These are phyloP conservation scores for Lophura nycthemera DNA, from an alignment of 2,113 vertebrate species.

Conservation along the genomic window DNA sequence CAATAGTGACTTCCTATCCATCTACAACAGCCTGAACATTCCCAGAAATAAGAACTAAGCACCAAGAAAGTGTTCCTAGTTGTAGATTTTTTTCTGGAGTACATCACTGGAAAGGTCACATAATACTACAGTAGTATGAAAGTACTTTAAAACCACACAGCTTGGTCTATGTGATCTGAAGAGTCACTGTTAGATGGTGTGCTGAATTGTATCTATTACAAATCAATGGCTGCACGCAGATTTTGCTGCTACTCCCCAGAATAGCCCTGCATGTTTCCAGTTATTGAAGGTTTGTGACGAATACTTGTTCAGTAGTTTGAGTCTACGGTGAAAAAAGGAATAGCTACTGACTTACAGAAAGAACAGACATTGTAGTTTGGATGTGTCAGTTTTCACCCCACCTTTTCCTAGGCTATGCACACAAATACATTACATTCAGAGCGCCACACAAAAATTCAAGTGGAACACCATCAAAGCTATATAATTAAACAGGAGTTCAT, in stretches of 20 bases:
- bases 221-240: constrained; percentile 4
- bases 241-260: background rate
- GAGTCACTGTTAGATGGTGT: background rate
- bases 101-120: background rate
- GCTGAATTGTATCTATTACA: background rate
- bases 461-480: background rate
- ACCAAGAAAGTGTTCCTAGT: background rate
- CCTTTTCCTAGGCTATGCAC: background rate
- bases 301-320: background rate
- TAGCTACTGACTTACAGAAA: background rate
- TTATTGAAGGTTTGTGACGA: background rate
- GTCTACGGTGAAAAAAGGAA: background rate
- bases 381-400: background rate
- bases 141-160: background rate
- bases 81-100: background rate
- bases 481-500: background rate
- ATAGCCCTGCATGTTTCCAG: background rate
- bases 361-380: background rate
- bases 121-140: background rate
- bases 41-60: background rate
- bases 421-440: background rate
- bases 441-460: background rate
- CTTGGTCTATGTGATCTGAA: background rate
- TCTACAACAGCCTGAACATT: background rate
- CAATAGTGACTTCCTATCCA: background rate